Evolutionary conservation across 2,113 vertebrate species (phyloP), one percentile per base, ranked within the genome.

Genomic region (Hirundichthys speculiger): DNA sequence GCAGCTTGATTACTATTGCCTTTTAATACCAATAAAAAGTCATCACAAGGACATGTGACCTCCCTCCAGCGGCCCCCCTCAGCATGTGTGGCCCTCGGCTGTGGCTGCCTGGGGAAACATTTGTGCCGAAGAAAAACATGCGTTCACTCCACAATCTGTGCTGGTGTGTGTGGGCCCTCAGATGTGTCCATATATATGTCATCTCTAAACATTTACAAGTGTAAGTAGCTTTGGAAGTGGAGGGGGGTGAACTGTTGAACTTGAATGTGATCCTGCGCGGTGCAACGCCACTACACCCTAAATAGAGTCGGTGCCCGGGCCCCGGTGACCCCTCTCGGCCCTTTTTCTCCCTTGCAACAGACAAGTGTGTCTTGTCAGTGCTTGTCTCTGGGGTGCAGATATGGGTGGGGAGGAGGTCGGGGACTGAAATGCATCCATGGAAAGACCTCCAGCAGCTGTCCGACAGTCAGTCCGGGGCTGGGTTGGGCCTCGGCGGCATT

Each of bases 401-500:
- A 45, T 19, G 86, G 80, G 90, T 90, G 85, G 92, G 78, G 21
- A 38, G 70, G 82, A 82, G 93, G 92, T 92, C 86, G 85, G 72
- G 57, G 55, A 70, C 52, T 72, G 79, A 86, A 87, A 81, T 77
- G 87, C 73, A 76, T 73, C 79, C 62, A 87, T 51, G 86, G 85
- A 92, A 87, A 90, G 86, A 91, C 80, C 68, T 41, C 51, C 60
- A 76, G 88, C 93, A 94, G 93, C 92, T 93, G 92, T 79, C 79
- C 60, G 40, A 58, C 79, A 41, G 70, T 54, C 38, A 53, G 83
- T 58, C 79, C 59, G 12, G 55, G 76, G 73, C 67, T 20, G 56
- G 68, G 49, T 30, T 11, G 41, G 48, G 62, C 66, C 69, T 64
- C 52, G 48, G 81, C 73, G 40, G 64, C 83, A 75, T 79, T 75